Conservation (phyloP, 1,140 invertebrate genomes). For the Portunus trituberculatus region DNA sequence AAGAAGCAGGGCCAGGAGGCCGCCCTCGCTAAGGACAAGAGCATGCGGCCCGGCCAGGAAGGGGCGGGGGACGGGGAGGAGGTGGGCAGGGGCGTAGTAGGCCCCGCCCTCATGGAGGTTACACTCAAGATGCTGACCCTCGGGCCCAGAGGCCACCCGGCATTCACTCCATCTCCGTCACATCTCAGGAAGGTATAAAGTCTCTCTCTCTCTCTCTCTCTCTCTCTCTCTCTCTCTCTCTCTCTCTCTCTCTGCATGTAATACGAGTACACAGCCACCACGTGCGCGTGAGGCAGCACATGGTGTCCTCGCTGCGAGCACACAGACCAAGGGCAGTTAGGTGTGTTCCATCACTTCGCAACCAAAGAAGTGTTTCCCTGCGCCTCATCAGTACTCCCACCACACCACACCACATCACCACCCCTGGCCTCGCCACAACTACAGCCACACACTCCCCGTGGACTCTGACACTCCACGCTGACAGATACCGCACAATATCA, state of each 20-base stretch:
- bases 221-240: background rate
- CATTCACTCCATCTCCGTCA: slow-evolving; percentile 43
- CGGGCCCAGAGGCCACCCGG: slow-evolving; percentile 66
- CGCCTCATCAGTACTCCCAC: too few species aligned
- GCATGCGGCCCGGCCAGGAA: slow-evolving; percentile 4
- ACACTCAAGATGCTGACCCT: slow-evolving; percentile 71
- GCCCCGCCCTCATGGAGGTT: slow-evolving; percentile 71
- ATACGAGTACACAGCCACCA: background rate
- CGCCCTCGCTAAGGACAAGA: background rate
- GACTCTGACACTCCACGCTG: too few species aligned
- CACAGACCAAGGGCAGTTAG: background rate
- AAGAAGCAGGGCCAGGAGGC: slow-evolving; percentile 48
- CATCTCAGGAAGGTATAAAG: slow-evolving; percentile 59
- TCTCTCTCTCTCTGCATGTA: background rate
- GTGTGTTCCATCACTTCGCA: background rate
- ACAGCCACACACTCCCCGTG: too few species aligned
- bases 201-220: background rate
- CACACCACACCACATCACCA: too few species aligned
- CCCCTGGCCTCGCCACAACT: too few species aligned
- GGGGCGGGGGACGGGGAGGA: slow-evolving; percentile 34
- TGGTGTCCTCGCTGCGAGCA: background rate
- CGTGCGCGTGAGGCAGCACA: too few species aligned
- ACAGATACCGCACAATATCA: too few species aligned
- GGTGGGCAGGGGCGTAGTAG: slow-evolving; percentile 33
- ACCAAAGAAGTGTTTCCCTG: too few species aligned